Evolutionary conservation across 2,888 invertebrate genomes (phyloP).

Genomic region (Rhamphomyia laevipes): DNA sequence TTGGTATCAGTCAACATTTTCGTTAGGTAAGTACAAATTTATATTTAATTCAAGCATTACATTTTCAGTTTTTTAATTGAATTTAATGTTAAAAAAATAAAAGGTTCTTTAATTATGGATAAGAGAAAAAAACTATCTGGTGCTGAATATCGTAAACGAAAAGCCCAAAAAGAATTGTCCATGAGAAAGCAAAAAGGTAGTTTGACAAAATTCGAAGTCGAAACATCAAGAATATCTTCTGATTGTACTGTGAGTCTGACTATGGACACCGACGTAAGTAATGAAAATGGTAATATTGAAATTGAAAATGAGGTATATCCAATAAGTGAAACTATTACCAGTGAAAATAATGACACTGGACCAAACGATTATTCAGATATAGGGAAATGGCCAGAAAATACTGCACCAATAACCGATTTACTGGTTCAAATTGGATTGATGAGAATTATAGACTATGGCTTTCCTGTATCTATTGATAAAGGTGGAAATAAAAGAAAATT

Average conservation of each 20-base stretch:
- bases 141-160: background rate
- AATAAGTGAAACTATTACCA: background rate
- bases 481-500: background rate
- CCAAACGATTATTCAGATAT: background rate
- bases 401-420: background rate
- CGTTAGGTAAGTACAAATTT: too few relatives aligned
- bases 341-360: background rate
- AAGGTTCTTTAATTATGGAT: conserved; percentile 1
- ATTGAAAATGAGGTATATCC: background rate
- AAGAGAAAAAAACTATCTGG: background rate
- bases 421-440: background rate
- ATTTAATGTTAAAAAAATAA: background rate
- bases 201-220: background rate
- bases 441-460: background rate
- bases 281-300: conserved; percentile 1
- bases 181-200: background rate
- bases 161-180: background rate
- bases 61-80: background rate
- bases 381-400: background rate
- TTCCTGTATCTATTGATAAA: background rate
- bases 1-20: background rate
- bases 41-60: background rate
- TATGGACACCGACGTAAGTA: background rate
- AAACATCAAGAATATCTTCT: background rate
- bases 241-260: background rate